Evolutionary conservation across 1,140 invertebrate genomes (phyloP), one percentile per base, ranked within the genome.

Genomic region (Dryas iulia): DNA sequence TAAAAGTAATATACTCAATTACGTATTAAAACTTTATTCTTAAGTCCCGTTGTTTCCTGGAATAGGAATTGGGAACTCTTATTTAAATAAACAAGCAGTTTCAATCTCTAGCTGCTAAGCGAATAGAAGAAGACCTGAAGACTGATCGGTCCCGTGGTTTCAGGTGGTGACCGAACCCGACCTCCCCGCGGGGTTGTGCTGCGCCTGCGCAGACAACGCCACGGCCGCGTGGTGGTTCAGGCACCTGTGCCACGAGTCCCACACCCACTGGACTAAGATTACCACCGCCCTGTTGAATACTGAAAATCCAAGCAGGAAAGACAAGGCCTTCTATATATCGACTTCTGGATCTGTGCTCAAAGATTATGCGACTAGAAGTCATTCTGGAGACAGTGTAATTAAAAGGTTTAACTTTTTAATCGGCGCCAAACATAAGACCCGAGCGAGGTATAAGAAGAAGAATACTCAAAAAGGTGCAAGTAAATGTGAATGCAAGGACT

Each of bases 71-170:
- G n/a, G n/a, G n/a, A n/a, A n/a, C n/a, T n/a, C n/a, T n/a, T n/a
- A n/a, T n/a, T n/a, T n/a, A n/a, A n/a, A n/a, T n/a, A n/a, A n/a
- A n/a, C n/a, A n/a, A n/a, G n/a, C n/a, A n/a, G n/a, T n/a, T n/a
- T n/a, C 35, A 47, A 47, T 47, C 18, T 47, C 35, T 14, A 47
- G 10, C 21, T 25, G 24, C 12, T 8, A 54, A 54, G 8, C 2
- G 3, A 39, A 2, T 14, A 25, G 60, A 59, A 59, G 69, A 73
- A 66, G 73, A 76, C 61, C 74, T 77, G 79, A 81, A 77, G 82
- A 79, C 78, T 87, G 81, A 87, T 83, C 66, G 74, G 72, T 77
- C 63, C 65, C 82, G 59, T 87, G 69, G 71, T 90, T 90, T 87
- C 87, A 90, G 87, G 76, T 90, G 71, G 76, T 66, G 70, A 75